Percentiles rank a stretch among this genome's conserved stretches.
These are phyloP conservation scores for Dryadula phaetusa DNA, from an alignment of 2,888 invertebrate species.

Conservation along the genomic window DNA sequence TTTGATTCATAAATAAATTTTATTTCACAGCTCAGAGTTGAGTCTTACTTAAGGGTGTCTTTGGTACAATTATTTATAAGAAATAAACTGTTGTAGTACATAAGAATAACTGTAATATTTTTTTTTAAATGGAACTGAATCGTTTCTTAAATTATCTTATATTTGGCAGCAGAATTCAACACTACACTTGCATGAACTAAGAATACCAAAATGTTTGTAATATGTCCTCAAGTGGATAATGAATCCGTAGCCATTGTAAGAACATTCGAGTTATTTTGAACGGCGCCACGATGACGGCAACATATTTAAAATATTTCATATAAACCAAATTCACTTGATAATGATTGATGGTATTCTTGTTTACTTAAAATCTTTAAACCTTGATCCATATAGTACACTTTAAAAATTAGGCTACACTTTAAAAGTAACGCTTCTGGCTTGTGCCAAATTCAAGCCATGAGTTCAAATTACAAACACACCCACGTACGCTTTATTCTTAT, in stretches of 20 bases:
- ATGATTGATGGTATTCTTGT: constrained; percentile 6
- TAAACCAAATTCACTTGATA: not conserved
- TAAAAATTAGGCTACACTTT: constrained; percentile 16
- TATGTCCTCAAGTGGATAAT: no score
- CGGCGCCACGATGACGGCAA: not conserved
- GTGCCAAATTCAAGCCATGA: not conserved
- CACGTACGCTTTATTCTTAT: not conserved
- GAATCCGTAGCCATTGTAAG: no score
- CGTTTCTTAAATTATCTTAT: no score
- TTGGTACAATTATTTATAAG: not conserved
- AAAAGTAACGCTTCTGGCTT: not conserved
- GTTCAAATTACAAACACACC: constrained; percentile 16
- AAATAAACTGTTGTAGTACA: not conserved
- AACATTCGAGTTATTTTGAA: no score
- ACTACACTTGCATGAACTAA: no score
- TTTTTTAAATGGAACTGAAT: no score
- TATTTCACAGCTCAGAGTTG: not conserved
- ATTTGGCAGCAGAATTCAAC: no score
- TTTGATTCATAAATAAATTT: constrained; percentile 22
- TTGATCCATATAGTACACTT: constrained; percentile 9
- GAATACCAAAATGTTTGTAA: no score
- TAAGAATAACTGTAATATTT: not conserved
- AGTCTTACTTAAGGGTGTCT: not conserved
- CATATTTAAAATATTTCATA: not conserved
- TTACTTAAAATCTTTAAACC: not conserved